These are phyloP conservation scores for Bellardia bayeri DNA, from an alignment of 2,888 invertebrate species.

Conservation along the genomic window DNA sequence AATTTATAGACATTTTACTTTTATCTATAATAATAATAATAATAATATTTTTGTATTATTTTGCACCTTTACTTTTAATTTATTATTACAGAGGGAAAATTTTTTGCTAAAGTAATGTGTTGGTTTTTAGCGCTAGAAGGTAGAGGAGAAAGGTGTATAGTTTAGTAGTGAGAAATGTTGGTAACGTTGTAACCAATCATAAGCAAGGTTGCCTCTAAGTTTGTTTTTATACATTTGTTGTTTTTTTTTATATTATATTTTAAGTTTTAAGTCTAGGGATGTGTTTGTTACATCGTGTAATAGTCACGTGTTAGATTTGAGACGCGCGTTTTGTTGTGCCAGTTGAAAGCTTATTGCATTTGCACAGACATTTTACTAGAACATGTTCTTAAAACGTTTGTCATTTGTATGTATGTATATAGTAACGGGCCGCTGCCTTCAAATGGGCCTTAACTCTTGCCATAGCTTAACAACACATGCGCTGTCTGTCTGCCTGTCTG, in stretches of 20 bases:
- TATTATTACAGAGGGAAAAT: constrained; percentile 31
- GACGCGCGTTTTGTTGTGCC: constrained; percentile 55
- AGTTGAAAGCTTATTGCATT: constrained; percentile 81
- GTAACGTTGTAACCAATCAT: constrained; percentile 29
- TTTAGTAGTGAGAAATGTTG: background rate
- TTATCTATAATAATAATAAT: constrained; percentile 29
- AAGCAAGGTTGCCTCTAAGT: constrained; percentile 35
- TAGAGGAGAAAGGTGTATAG: background rate
- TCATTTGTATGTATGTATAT: constrained; percentile 66
- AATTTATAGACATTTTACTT: constrained; percentile 64
- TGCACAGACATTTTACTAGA: constrained; percentile 47
- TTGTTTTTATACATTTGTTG: constrained; percentile 4
- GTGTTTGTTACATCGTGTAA: constrained; percentile 41
- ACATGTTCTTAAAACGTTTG: constrained; percentile 65
- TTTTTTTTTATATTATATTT: constrained; percentile 10
- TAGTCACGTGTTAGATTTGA: constrained; percentile 66
- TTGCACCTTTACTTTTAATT: constrained; percentile 61
- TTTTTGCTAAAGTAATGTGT: constrained; percentile 1
- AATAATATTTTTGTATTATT: constrained; percentile 50
- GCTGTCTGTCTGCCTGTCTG: constrained; percentile 36
- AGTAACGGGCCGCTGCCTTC: constrained; percentile 67
- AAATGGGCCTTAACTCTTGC: constrained; percentile 59
- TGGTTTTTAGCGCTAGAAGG: constrained; percentile 36
- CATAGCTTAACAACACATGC: constrained; percentile 53
- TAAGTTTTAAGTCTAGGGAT: constrained; percentile 2